These are phyloP conservation scores for Colletes latitarsis DNA, from an alignment of 1,140 invertebrate species.

Conservation along the genomic window DNA sequence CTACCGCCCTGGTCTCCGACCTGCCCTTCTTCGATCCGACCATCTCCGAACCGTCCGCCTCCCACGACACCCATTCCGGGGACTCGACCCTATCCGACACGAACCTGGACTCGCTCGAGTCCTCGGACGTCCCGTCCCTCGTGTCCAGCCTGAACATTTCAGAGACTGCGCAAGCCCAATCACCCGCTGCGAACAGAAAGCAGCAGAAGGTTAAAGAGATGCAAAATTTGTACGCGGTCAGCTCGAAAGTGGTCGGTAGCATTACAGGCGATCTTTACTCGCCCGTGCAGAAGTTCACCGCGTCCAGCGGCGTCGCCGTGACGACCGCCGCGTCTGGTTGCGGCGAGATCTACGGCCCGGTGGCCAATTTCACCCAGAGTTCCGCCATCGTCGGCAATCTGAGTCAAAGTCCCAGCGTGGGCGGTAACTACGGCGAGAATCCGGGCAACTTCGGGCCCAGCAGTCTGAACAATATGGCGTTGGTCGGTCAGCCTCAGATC, in stretches of 20 bases:
- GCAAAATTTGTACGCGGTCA: slow-evolving; percentile 77
- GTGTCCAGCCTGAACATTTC: slow-evolving; percentile 74
- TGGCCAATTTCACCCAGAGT: slow-evolving; percentile 77
- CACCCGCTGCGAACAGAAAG: slow-evolving; percentile 66
- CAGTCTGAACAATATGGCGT: slow-evolving; percentile 61
- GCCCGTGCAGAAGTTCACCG: slow-evolving; percentile 71
- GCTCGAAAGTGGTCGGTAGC: slow-evolving; percentile 66
- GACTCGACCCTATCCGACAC: slow-evolving; percentile 68
- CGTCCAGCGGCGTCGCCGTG: slow-evolving; percentile 45
- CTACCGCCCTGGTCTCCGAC: slow-evolving; percentile 76
- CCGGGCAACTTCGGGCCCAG: slow-evolving; percentile 67
- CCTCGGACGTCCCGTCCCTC: slow-evolving; percentile 71
- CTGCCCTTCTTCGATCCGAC: slow-evolving; percentile 76
- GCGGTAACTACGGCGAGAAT: slow-evolving; percentile 70
- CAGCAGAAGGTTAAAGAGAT: slow-evolving; percentile 75
- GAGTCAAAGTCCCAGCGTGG: slow-evolving; percentile 73
- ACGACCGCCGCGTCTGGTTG: slow-evolving; percentile 44
- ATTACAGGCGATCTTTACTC: slow-evolving; percentile 70
- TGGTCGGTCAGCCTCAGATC: slow-evolving; percentile 35
- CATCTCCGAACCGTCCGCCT: slow-evolving; percentile 64
- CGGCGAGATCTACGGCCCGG: slow-evolving; percentile 78
- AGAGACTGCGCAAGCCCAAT: slow-evolving; percentile 67
- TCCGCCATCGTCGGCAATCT: slow-evolving; percentile 77
- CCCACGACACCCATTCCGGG: slow-evolving; percentile 58
- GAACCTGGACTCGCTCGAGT: slow-evolving; percentile 75